Percentiles rank a stretch among this genome's conserved stretches.
phyloP scores from a whole-genome alignment of 2,113 vertebrate genomes.

The Pseudois nayaur region DNA sequence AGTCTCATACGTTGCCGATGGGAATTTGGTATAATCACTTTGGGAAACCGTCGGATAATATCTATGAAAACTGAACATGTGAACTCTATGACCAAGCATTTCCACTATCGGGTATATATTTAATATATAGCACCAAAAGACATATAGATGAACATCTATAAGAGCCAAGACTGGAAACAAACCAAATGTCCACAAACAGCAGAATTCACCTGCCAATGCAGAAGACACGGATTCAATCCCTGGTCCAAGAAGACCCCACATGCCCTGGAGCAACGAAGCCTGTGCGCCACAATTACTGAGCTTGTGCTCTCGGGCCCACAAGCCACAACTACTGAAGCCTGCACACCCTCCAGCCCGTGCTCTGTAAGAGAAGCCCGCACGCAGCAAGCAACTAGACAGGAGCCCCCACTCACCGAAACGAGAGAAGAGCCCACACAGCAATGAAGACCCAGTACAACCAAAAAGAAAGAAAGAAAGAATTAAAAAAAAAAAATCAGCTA shows the following conservation, averaged over 20 bases:
- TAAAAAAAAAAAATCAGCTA: not conserved
- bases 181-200: not conserved
- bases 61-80: not conserved
- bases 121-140: not conserved
- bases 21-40: not conserved
- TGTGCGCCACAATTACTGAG: not conserved
- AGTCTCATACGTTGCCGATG: not conserved
- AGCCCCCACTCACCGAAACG: fast-evolving
- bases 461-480: not conserved
- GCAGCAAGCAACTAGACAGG: not conserved
- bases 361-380: not conserved
- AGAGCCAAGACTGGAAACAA: not conserved
- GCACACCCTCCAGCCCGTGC: not conserved
- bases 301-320: not conserved
- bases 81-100: not conserved
- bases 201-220: not conserved
- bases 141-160: not conserved
- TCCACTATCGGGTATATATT: not conserved
- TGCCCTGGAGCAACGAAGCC: not conserved
- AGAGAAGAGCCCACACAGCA: not conserved
- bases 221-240: not conserved
- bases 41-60: not conserved
- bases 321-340: not conserved
- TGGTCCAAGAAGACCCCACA: not conserved
- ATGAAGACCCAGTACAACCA: not conserved